These are phyloP conservation scores for Augochlora pura DNA, from an alignment of 1,140 invertebrate species.

Conservation along the genomic window DNA sequence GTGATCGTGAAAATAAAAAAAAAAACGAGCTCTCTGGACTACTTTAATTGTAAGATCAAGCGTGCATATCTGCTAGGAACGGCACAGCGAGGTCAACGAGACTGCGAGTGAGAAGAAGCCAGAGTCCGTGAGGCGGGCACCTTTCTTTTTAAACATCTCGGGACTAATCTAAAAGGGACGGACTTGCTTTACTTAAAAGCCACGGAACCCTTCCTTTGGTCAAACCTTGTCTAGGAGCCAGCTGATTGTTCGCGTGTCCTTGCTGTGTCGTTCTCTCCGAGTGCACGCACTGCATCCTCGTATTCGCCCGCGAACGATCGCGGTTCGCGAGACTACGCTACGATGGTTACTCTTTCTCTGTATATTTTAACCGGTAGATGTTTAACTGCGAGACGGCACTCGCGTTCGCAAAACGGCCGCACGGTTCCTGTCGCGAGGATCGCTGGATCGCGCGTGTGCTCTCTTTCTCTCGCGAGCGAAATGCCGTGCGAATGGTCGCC, in stretches of 20 bases:
- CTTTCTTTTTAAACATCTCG: no score
- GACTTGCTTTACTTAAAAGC: no score
- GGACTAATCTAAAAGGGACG: no score
- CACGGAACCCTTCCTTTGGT: no score
- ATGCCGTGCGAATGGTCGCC: slow-evolving; percentile 8
- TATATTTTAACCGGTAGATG: slow-evolving; percentile 37
- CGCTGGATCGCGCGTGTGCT: not conserved
- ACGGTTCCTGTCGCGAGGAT: not conserved
- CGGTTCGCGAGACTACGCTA: not conserved
- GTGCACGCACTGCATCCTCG: not conserved
- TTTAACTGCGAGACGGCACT: not conserved
- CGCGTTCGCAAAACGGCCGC: not conserved
- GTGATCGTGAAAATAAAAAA: not conserved
- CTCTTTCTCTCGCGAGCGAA: not conserved
- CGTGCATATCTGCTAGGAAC: not conserved
- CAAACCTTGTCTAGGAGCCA: no score
- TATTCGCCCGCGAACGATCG: not conserved
- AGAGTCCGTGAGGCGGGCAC: no score
- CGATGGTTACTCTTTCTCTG: slow-evolving; percentile 3
- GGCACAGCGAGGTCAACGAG: no score
- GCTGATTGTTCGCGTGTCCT: no score
- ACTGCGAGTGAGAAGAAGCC: no score
- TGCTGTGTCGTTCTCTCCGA: no score
- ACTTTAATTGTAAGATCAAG: no score
- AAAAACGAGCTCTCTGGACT: no score